Evolutionary conservation across 2,797 vertebrate species (phyloP).

Genomic region (Enteromius anoplus): DNA sequence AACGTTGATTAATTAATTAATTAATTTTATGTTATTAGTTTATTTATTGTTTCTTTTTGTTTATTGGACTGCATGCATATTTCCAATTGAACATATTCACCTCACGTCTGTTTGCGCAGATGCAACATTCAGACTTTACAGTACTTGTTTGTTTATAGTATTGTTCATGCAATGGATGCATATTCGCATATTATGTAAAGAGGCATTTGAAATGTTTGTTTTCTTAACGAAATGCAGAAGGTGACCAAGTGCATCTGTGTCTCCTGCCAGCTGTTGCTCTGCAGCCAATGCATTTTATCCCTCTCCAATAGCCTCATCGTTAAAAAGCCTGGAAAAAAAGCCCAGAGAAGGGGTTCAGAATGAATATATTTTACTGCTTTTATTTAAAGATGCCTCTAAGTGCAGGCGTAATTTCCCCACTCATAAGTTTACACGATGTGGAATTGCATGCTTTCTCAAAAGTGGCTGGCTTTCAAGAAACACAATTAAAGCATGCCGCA

Average conservation of each 20-base stretch:
- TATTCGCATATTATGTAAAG: conserved; percentile 25
- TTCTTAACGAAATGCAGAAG: conserved; percentile 34
- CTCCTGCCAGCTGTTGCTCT: conserved; percentile 10
- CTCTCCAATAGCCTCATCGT: conserved; percentile 8
- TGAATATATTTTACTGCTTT: conserved; percentile 50
- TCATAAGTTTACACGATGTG: conserved; percentile 53
- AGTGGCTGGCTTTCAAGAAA: conserved; percentile 57
- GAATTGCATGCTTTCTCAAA: conserved; percentile 55
- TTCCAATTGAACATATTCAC: not conserved
- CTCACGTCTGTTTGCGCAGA: not conserved
- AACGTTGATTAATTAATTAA: not conserved
- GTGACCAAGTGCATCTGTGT: conserved; percentile 35
- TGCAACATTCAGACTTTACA: not conserved
- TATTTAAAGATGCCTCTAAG: conserved; percentile 64
- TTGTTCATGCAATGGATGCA: conserved; percentile 10
- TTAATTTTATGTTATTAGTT: not conserved
- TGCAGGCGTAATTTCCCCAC: conserved; percentile 60
- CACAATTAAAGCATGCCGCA: conserved; percentile 58
- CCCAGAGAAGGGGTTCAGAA: conserved; percentile 9
- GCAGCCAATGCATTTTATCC: conserved; percentile 22
- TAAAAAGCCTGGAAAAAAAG: conserved; percentile 16
- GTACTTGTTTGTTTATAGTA: conserved; percentile 10
- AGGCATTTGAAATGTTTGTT: conserved; percentile 20
- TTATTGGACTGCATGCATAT: not conserved
- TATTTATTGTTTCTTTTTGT: not conserved